Evolutionary conservation across 2,113 vertebrate genomes (phyloP), one percentile per base, ranked within the genome.

Genomic region (Limanda limanda): DNA sequence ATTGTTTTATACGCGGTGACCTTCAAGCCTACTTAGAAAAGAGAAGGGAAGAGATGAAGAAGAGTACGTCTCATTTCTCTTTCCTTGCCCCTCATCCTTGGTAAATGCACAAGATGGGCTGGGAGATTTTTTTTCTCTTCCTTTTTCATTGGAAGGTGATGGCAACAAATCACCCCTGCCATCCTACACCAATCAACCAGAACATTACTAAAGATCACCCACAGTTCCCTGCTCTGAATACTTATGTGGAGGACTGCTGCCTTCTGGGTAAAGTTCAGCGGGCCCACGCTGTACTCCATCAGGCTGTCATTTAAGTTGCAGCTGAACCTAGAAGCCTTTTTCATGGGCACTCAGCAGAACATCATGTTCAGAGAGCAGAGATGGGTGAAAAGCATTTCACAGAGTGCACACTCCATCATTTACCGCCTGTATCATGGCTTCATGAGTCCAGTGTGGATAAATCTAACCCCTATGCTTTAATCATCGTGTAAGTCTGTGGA

Each of bases 21-120:
- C 93, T 95, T 96, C 94, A 94, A 93, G 93, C 89, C 86, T 91
- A 73, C 89, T 91, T 91, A 93, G 88, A 91, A 82, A 78, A 84
- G 52, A 88, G 86, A 92, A 24, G 45, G 18, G 66, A 56, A 64
- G 51, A 86, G 87, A 94, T 86, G 89, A 84, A 75, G 45, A 71
- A 75, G 69, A 75, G 74, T 61, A 55, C 2, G 54, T 85, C 78
- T 77, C 68, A 74, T 91, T 82, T 81, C 59, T 84, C 73, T 31
- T 78, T 67, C 56, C 56, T 58, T 17, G 10, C 52, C n/a, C 61
- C 18, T 79, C 55, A 74, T 76, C 74, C 57, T 65, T 68, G 40
- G 61, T 81, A 76, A 83, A 87, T 75, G 81, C 56, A 57, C 4
- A 17, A 79, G 24, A 85, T 61, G 68, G 62, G 21, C 45, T 76